Evolutionary conservation across 2,888 invertebrate genomes (phyloP).

Genomic region (Eugnorisma glareosa): DNA sequence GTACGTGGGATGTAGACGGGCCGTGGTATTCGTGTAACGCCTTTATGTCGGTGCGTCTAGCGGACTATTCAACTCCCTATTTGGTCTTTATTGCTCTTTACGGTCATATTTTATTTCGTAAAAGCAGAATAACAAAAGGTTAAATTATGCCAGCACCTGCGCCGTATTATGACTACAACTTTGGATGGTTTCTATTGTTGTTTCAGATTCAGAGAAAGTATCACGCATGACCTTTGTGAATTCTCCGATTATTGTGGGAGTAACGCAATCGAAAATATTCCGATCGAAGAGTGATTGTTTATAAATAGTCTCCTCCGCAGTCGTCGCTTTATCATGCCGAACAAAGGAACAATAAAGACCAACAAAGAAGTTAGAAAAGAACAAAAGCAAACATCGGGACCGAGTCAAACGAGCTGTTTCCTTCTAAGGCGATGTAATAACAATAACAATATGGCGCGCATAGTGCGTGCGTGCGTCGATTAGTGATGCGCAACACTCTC

Average conservation of each 20-base stretch:
- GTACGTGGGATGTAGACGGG: conserved; percentile 81
- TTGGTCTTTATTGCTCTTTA: conserved; percentile 77
- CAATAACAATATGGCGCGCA: conserved; percentile 84
- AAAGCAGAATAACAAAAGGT: conserved; percentile 70
- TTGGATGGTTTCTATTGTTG: conserved; percentile 32
- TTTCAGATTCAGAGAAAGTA: conserved; percentile 44
- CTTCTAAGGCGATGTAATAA: conserved; percentile 82
- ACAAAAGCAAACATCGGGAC: conserved; percentile 84
- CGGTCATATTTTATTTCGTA: conserved; percentile 73
- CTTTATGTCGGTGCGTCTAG: conserved; percentile 79
- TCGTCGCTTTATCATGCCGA: conserved; percentile 80
- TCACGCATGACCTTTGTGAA: conserved; percentile 62
- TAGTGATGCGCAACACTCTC: conserved; percentile 74
- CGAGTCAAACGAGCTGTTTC: conserved; percentile 83
- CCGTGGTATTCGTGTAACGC: conserved; percentile 75
- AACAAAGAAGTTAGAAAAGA: conserved; percentile 87
- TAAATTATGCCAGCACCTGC: conserved; percentile 71
- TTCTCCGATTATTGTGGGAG: conserved; percentile 69
- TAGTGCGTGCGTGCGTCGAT: conserved; percentile 76
- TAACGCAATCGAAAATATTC: conserved; percentile 74
- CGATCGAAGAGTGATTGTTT: conserved; percentile 82
- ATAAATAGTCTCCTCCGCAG: conserved; percentile 80
- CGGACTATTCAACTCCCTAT: conserved; percentile 78
- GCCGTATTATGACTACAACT: conserved; percentile 23
- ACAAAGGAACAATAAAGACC: conserved; percentile 86